phyloP scores from a whole-genome alignment of 2,888 invertebrate genomes.

The Drosophila stalkeri region DNA sequence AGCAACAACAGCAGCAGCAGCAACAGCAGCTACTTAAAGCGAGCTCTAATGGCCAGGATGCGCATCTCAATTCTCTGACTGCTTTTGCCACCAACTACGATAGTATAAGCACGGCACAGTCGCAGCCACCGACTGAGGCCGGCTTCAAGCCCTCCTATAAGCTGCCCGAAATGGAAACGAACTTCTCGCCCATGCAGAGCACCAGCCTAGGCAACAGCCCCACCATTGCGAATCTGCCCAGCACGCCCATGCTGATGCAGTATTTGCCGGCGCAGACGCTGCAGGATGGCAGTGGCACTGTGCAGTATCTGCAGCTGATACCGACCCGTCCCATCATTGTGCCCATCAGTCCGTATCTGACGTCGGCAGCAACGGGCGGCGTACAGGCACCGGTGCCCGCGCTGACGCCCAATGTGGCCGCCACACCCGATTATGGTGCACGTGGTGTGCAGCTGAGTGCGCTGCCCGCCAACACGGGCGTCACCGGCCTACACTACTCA shows the following conservation, averaged over 20 bases:
- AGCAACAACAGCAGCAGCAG: constrained; percentile 48
- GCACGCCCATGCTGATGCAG: constrained; percentile 84
- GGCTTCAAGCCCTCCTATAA: constrained; percentile 81
- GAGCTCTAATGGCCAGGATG: constrained; percentile 64
- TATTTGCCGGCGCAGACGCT: constrained; percentile 81
- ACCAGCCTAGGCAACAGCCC: constrained; percentile 35
- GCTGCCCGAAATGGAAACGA: constrained; percentile 82
- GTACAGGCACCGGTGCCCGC: constrained; percentile 18
- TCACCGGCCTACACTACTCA: constrained; percentile 60
- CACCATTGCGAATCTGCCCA: constrained; percentile 51
- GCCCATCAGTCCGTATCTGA: constrained; percentile 82
- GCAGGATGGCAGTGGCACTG: constrained; percentile 75
- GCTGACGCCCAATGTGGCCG: constrained; percentile 27
- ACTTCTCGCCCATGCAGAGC: constrained; percentile 82
- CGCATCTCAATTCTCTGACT: constrained; percentile 81
- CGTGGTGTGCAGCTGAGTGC: constrained; percentile 62
- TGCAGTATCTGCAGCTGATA: constrained; percentile 84
- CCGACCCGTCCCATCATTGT: constrained; percentile 84
- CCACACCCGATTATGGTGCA: constrained; percentile 56
- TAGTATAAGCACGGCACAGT: constrained; percentile 43
- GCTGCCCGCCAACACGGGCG: constrained; percentile 47
- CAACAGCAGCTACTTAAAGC: constrained; percentile 34
- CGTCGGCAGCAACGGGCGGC: constrained; percentile 16
- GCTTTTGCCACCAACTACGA: constrained; percentile 83
- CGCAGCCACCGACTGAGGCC: constrained; percentile 28